phyloP scores from a whole-genome alignment of 2,888 invertebrate species.

The Morinoia aosen region DNA sequence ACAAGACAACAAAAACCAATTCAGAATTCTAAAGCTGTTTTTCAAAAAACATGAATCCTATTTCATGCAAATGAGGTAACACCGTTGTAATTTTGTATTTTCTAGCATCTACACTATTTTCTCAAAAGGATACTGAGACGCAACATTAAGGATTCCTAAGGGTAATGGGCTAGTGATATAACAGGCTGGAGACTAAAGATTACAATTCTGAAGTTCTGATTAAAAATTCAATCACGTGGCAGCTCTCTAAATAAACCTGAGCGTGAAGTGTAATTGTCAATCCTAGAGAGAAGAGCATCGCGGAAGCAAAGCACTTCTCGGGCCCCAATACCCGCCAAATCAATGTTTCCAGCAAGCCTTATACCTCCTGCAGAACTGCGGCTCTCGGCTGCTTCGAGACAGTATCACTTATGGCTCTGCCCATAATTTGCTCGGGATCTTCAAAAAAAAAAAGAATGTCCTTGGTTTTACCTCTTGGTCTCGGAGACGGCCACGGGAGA shows the following conservation, averaged over 20 bases:
- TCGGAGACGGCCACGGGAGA: not conserved
- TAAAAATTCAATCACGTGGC: not conserved
- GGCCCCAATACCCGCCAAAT: not conserved
- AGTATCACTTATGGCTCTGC: not conserved
- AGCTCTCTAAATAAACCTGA: not conserved
- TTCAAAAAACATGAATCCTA: not conserved
- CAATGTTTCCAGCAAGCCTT: not conserved
- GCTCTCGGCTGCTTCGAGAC: not conserved
- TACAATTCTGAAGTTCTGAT: not conserved
- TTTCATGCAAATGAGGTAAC: not conserved
- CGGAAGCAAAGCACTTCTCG: not conserved
- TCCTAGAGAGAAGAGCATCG: not conserved
- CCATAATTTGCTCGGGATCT: not conserved
- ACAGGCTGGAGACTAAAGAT: too few species aligned
- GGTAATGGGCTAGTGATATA: too few species aligned
- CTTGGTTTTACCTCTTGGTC: constrained; percentile 39
- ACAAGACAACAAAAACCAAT: too few species aligned
- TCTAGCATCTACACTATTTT: not conserved
- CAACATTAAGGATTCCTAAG: too few species aligned
- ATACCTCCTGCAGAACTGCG: not conserved
- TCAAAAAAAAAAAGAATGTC: not conserved
- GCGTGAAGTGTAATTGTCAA: not conserved
- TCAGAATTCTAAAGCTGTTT: too few species aligned
- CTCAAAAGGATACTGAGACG: too few species aligned
- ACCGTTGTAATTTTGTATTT: not conserved